These are phyloP conservation scores for Caenorhabditis tropicalis DNA, from an alignment of 1,140 invertebrate genomes.

Conservation along the genomic window DNA sequence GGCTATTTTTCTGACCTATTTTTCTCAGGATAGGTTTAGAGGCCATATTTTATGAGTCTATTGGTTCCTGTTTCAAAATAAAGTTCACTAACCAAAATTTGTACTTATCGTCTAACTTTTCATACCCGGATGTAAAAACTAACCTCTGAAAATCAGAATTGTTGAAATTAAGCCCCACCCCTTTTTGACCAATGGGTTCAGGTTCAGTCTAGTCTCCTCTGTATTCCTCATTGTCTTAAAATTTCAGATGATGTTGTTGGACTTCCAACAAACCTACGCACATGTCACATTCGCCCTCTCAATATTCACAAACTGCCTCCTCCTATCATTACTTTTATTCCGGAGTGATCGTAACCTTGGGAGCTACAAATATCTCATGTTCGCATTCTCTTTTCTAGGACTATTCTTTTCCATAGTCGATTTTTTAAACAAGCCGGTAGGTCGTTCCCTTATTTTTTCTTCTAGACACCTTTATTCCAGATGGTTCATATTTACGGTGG, in stretches of 20 bases:
- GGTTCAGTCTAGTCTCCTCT: background rate
- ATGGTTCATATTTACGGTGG: slow-evolving; percentile 25
- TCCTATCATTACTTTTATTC: background rate
- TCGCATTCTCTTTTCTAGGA: slow-evolving; percentile 5
- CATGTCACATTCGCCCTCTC: background rate
- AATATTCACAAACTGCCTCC: background rate
- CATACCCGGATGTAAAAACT: too few relatives aligned
- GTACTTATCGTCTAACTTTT: too few relatives aligned
- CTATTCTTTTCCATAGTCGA: background rate
- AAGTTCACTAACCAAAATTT: too few relatives aligned
- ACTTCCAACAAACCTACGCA: background rate
- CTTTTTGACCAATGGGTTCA: background rate
- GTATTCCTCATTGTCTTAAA: background rate
- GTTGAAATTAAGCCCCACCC: too few relatives aligned
- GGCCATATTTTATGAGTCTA: too few relatives aligned
- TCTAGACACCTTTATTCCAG: background rate
- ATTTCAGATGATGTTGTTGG: slow-evolving; percentile 21
- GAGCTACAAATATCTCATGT: slow-evolving; percentile 6
- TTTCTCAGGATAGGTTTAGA: too few relatives aligned
- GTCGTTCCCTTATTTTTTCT: background rate
- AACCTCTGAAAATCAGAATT: too few relatives aligned
- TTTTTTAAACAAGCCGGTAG: background rate
- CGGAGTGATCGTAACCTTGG: background rate
- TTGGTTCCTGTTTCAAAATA: too few relatives aligned
- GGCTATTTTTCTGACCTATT: too few relatives aligned